These are phyloP conservation scores for Cyclophora albipunctata DNA, from an alignment of 2,888 invertebrate species.

Conservation along the genomic window DNA sequence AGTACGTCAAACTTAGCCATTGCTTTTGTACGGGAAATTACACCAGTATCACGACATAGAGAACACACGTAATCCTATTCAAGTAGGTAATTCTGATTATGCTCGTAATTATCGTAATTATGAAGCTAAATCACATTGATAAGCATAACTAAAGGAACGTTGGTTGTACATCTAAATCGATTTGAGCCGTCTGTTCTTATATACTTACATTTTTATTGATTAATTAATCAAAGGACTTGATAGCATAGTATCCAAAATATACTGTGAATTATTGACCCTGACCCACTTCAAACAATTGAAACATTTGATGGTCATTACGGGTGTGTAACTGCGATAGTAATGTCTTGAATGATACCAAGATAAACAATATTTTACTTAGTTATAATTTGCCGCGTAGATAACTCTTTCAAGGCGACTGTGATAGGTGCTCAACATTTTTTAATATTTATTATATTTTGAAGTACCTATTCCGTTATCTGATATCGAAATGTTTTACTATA, in stretches of 20 bases:
- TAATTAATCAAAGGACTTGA: background rate
- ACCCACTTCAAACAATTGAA: conserved; percentile 35
- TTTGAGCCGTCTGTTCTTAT: no score
- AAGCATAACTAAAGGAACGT: background rate
- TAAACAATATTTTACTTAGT: conserved; percentile 19
- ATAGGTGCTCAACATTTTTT: background rate
- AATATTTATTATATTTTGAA: no score
- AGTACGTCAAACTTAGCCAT: conserved; percentile 13
- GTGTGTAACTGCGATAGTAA: conserved; percentile 26
- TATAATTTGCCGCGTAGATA: conserved; percentile 32
- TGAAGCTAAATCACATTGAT: background rate
- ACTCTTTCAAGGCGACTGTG: conserved; percentile 19
- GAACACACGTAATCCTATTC: background rate
- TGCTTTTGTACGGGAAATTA: conserved; percentile 33
- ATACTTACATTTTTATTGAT: no score
- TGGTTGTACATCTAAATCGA: no score
- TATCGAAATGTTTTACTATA: no score
- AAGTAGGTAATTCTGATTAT: background rate
- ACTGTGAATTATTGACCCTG: conserved; percentile 40
- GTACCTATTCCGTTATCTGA: no score
- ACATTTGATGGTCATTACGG: conserved; percentile 23
- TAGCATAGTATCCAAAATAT: background rate
- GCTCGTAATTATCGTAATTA: no score
- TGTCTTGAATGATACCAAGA: conserved; percentile 31
- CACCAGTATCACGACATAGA: conserved; percentile 4